A percentile compares a stretch with the other conserved stretches of the same genome.
Evolutionary conservation across 2,797 vertebrate genomes (phyloP).

Genomic region (Gila robusta): DNA sequence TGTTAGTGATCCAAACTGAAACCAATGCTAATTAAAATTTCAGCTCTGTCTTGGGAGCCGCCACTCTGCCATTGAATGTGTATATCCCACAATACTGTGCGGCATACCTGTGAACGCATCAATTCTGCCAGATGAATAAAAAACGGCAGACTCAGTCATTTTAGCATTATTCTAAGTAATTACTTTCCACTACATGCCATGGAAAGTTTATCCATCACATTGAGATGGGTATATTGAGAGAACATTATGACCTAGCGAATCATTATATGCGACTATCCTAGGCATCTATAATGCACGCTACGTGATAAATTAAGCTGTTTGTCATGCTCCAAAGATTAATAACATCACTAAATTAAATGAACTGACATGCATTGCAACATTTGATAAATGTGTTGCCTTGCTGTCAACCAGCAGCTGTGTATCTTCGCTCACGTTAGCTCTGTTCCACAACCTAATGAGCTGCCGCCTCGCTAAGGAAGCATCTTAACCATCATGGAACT

Average conservation of each 20-base stretch:
- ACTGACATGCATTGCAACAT: slow-evolving; percentile 38
- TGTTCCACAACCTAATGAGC: slow-evolving; percentile 12
- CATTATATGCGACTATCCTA: slow-evolving; percentile 22
- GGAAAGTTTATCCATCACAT: slow-evolving; percentile 27
- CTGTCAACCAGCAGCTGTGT: slow-evolving; percentile 14
- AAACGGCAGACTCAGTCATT: slow-evolving; percentile 4
- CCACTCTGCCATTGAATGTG: slow-evolving; percentile 40
- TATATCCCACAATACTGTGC: slow-evolving; percentile 40
- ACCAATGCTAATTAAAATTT: slow-evolving; percentile 81
- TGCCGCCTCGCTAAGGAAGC: not conserved
- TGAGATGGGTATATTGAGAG: slow-evolving; percentile 1
- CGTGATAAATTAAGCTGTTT: slow-evolving; percentile 36
- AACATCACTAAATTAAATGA: slow-evolving; percentile 39
- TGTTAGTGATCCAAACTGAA: slow-evolving; percentile 77
- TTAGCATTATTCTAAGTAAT: slow-evolving; percentile 49
- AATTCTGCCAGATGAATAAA: slow-evolving; percentile 65
- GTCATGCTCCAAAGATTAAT: slow-evolving; percentile 36
- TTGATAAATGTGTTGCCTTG: slow-evolving; percentile 35
- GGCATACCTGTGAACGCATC: slow-evolving; percentile 61
- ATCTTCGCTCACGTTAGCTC: not conserved
- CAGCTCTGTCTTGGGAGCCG: slow-evolving; percentile 70
- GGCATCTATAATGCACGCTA: not conserved
- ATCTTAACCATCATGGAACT: not conserved
- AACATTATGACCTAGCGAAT: slow-evolving; percentile 24
- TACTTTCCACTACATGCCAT: slow-evolving; percentile 18